These are phyloP conservation scores for Chaetodon trifascialis DNA, from an alignment of 2,113 vertebrate genomes.

Conservation along the genomic window DNA sequence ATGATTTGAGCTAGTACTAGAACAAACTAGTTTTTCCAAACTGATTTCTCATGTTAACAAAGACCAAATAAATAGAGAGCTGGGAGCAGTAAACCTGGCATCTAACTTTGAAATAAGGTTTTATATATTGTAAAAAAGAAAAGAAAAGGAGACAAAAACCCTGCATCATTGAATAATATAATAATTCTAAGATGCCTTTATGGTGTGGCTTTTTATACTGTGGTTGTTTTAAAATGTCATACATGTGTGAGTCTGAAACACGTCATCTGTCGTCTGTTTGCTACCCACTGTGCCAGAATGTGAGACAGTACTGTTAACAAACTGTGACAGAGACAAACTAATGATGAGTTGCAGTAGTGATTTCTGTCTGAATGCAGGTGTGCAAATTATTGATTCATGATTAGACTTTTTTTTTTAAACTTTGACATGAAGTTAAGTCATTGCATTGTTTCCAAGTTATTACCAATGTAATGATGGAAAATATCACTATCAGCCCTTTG, in stretches of 20 bases:
- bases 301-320: background rate
- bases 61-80: background rate
- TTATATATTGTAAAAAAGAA: background rate
- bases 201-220: background rate
- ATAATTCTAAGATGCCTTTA: background rate
- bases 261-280: background rate
- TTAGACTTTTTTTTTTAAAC: background rate
- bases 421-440: background rate
- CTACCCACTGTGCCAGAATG: background rate
- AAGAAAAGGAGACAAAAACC: background rate
- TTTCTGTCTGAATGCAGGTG: background rate
- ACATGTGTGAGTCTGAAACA: background rate
- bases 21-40: background rate
- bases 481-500: background rate
- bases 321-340: background rate
- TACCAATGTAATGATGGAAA: background rate
- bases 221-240: background rate
- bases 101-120: slow-evolving; percentile 6
- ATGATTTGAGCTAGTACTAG: background rate
- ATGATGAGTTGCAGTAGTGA: background rate
- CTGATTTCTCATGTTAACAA: background rate
- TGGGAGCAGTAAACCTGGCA: slow-evolving; percentile 12
- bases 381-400: background rate
- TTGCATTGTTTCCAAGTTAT: background rate
- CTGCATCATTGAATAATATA: slow-evolving; percentile 3